Base-by-base conservation (phyloP, 2,888 invertebrate genomes). In the Rosalia funebris region DNA sequence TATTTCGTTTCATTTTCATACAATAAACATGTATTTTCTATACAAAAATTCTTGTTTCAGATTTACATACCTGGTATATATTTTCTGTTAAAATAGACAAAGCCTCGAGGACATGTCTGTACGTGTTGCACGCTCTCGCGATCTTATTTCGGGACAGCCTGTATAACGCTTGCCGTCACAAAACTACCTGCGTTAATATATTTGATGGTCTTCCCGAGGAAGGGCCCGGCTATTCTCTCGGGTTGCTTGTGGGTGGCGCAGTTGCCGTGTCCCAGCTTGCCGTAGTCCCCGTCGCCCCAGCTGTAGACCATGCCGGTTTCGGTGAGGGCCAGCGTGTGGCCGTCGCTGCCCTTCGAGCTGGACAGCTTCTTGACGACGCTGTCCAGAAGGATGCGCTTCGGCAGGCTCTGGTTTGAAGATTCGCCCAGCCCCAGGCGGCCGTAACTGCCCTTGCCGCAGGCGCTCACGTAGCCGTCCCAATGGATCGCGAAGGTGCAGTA, bases 391-490 rank as follows among this genome's bases (percentile, higher is more conserved):
- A 88, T 79, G 53, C 82, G 82, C 72, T 86, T 86, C 1, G 87
- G 87, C 42, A 82, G 74, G 7, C 83, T 81, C 72, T 87, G 88
- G 74, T 87, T 87, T 55, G 83, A 84, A 0, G 87, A 87, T 75
- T 87, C 87, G 0, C 88, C 88, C 0, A 88, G 79, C 0, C 88
- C 88, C n/a, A 88, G 77, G 17, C 87, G 81, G 0, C 88, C 88
- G 74, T 87, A 88, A 70, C 86, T 87, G 0, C 87, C 87, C 77
- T 87, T 87, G 1, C 87, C 87, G 76, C 87, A 87, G 1, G 87
- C 88, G 70, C 83, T 84, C 12, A 87, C 83, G 48, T 82, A 81
- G 1, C 87, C 87, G 73, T 86, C 86, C 62, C 79, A 80, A 68
- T 86, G 84, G 9, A 88, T 83, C 1, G 86, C 80, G 77, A 88